Conservation (phyloP, 2,797 vertebrate genomes). For the Galago senegalensis region DNA sequence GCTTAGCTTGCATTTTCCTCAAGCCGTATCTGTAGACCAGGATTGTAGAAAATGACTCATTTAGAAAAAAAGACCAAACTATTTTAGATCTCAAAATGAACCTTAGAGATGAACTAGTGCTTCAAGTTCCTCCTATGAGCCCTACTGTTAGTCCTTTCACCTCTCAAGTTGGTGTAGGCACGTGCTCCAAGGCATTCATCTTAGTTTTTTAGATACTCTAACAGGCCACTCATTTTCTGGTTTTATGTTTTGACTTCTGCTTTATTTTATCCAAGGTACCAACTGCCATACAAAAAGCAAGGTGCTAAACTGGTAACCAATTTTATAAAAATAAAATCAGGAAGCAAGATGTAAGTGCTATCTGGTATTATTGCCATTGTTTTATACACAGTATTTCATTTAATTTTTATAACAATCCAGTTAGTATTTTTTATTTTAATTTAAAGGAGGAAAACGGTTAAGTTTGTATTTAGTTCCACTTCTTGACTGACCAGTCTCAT, state of each 20-base stretch:
- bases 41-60: background rate
- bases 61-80: background rate
- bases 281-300: slow-evolving; percentile 22
- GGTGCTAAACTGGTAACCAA: background rate
- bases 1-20: background rate
- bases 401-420: background rate
- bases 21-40: background rate
- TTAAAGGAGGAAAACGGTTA: slow-evolving; percentile 3
- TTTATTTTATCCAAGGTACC: background rate
- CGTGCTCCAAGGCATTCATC: background rate
- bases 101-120: background rate
- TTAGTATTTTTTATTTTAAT: background rate
- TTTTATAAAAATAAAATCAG: slow-evolving; percentile 29
- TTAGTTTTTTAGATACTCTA: background rate
- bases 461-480: background rate
- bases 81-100: background rate
- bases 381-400: background rate
- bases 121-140: background rate
- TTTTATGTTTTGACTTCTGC: background rate
- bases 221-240: background rate
- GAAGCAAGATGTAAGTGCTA: background rate
- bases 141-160: background rate
- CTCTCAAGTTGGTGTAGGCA: background rate
- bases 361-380: background rate
- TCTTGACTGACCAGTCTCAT: background rate